Conservation (phyloP, 2,113 vertebrate species). For the Dicrurus megarhynchus region DNA sequence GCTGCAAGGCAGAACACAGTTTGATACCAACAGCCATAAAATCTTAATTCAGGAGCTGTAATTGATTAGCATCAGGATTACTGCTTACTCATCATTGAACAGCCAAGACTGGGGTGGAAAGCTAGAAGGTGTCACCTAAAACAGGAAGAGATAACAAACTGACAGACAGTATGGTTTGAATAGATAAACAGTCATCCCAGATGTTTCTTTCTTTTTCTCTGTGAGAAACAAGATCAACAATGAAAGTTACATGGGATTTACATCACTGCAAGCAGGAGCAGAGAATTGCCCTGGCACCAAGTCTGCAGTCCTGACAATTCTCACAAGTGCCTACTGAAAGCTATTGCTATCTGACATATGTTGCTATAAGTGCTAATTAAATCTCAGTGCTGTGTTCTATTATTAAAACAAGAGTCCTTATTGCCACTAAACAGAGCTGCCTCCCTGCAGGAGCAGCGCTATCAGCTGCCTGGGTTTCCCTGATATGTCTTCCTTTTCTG, state of each 20-base stretch:
- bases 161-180: not conserved
- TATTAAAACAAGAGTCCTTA: conserved; percentile 46
- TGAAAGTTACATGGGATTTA: not conserved
- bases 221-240: not conserved
- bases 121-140: not conserved
- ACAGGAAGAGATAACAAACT: not conserved
- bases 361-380: conserved; percentile 49
- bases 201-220: not conserved
- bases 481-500: not conserved
- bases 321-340: not conserved
- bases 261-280: not conserved
- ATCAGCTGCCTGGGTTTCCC: conserved; percentile 29
- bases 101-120: not conserved
- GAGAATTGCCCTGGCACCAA: not conserved
- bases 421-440: not conserved
- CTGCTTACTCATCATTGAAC: not conserved
- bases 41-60: not conserved
- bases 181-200: not conserved
- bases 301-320: not conserved
- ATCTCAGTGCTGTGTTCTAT: conserved; percentile 24
- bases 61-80: not conserved
- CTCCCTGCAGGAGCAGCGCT: not conserved
- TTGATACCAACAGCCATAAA: not conserved
- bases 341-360: conserved; percentile 39
- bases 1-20: not conserved